These are phyloP conservation scores for Pterocles burchelli DNA, from an alignment of 2,113 vertebrate species.

Conservation along the genomic window DNA sequence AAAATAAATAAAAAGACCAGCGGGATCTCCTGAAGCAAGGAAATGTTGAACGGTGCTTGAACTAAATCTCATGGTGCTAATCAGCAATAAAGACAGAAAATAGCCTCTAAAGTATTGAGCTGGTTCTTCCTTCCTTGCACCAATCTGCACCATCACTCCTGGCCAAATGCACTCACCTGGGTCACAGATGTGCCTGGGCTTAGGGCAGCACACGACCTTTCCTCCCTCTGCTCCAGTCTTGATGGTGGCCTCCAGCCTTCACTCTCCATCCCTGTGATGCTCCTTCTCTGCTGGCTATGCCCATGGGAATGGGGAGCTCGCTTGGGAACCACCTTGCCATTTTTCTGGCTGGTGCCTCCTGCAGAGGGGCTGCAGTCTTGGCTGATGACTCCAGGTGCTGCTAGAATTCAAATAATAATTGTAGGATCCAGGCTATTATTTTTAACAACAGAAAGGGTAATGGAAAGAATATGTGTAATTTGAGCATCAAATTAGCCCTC, in stretches of 20 bases:
- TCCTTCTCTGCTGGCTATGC: background rate
- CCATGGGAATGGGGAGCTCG: fast-evolving
- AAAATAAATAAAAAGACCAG: background rate
- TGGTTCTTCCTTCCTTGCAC: background rate
- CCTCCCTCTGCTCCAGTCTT: background rate
- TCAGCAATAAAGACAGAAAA: background rate
- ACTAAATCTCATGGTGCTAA: background rate
- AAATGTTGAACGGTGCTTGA: background rate
- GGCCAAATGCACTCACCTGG: background rate
- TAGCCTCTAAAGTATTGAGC: background rate
- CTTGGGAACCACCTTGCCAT: background rate
- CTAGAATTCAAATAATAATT: background rate
- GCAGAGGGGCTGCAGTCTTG: background rate
- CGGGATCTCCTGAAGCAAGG: background rate
- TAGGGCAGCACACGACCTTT: fast-evolving
- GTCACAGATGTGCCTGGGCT: background rate
- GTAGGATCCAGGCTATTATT: background rate
- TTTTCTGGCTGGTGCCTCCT: background rate
- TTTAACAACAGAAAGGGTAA: background rate
- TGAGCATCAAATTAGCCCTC: background rate
- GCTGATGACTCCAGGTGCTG: background rate
- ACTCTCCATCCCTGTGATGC: fast-evolving
- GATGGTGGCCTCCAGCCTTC: background rate
- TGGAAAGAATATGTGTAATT: background rate
- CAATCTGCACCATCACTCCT: fast-evolving